Evolutionary conservation across 2,888 invertebrate species (phyloP), one percentile per base, ranked within the genome.

Genomic region (Parnassius orleans): DNA sequence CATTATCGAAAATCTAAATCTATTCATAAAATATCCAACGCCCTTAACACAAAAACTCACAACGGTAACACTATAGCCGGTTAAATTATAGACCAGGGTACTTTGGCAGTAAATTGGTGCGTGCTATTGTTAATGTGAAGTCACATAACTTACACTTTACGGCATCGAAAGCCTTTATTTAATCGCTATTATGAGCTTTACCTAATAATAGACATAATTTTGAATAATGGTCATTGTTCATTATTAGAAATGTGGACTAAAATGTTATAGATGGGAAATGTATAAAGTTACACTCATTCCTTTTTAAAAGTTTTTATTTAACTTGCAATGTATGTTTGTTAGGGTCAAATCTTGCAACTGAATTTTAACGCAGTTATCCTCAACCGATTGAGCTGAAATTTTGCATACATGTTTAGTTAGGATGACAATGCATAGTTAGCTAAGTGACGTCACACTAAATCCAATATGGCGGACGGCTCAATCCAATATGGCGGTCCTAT

Each of bases 81-180:
- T 48, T 15, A 63, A 63, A 63, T 63, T 63, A 59, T 51, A 63
- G 50, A 51, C 53, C 33, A 12, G 43, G 53, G 53, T 50, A 57
- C 15, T 62, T 54, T 48, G 33, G 12, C n/a, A 43, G 41, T 41
- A 55, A 47, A 42, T 54, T 58, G 58, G 53, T 58, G 55, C 51
- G 57, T 63, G 58, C 19, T 63, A 54, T 59, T 43, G 44, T 50
- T 14, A 57, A 57, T 50, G 58, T 58, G 43, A 50, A 50, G 62
- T 57, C 14, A 44, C 50, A 63, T 59, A 59, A 63, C 54, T 63
- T 50, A 58, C n/a, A n/a, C 10, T 58, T 62, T 61, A 62, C 50
- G 50, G 50, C 62, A 54, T 62, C 14, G 24, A 53, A 57, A 19
- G 53, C 57, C 48, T 53, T 62, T 53, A 57, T 58, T 58, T 62